Conservation (phyloP, 2,888 invertebrate genomes). For the Meta bourneti region DNA sequence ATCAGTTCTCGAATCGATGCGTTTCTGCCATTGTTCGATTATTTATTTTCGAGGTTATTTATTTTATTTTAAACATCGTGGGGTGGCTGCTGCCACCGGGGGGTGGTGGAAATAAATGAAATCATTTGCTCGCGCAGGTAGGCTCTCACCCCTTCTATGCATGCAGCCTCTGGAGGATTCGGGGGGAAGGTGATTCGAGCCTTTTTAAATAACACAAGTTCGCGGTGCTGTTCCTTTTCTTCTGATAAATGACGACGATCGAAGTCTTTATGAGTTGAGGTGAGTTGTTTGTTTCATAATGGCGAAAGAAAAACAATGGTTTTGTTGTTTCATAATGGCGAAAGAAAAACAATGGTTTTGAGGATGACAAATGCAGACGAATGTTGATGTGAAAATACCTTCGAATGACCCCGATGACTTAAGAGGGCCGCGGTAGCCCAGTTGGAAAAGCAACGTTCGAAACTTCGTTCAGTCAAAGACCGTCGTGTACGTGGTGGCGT, state of each 20-base stretch:
- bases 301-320: too few relatives aligned
- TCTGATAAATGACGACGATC: constrained; percentile 3
- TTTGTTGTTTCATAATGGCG: too few relatives aligned
- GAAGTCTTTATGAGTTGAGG: too few relatives aligned
- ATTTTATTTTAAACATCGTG: constrained; percentile 45
- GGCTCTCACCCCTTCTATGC: neutral
- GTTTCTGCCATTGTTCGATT: constrained; percentile 19
- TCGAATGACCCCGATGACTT: too few relatives aligned
- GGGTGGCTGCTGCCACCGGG: constrained; percentile 4
- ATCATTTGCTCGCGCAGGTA: constrained; percentile 14
- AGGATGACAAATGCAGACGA: too few relatives aligned
- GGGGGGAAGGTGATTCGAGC: neutral
- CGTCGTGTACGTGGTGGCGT: neutral
- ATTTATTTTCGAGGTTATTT: constrained; percentile 35
- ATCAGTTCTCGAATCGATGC: constrained; percentile 50
- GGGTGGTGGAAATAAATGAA: constrained; percentile 13
- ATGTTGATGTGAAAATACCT: too few relatives aligned
- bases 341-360: too few relatives aligned
- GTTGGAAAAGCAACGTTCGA: too few relatives aligned
- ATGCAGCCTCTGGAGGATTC: neutral
- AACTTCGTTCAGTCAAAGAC: too few relatives aligned
- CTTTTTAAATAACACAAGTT: constrained; percentile 1
- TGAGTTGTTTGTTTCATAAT: too few relatives aligned
- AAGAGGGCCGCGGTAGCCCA: too few relatives aligned
- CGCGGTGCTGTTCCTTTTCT: neutral